phyloP scores from a whole-genome alignment of 2,797 vertebrate species.

The Buceros bicornis region DNA sequence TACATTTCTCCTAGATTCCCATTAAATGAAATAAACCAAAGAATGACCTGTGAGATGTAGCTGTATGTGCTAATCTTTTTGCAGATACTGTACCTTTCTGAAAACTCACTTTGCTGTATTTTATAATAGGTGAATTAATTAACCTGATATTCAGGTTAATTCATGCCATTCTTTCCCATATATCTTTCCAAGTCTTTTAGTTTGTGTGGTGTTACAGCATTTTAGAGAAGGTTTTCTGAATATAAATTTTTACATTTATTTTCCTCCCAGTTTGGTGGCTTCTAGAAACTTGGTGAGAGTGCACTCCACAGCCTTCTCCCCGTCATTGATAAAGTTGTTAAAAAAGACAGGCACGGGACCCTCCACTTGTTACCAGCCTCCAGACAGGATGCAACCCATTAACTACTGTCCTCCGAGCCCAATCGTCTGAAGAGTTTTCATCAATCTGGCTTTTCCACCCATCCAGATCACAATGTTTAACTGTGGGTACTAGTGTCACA shows the following conservation, averaged over 20 bases:
- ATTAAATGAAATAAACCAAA: background rate
- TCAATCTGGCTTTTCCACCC: background rate
- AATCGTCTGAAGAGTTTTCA: background rate
- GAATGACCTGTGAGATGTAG: background rate
- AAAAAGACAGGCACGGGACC: background rate
- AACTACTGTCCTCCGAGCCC: background rate
- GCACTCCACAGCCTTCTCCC: background rate
- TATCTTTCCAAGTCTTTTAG: background rate
- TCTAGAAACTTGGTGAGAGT: background rate
- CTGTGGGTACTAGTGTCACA: background rate
- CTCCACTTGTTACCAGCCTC: background rate
- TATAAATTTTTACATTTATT: conserved; percentile 2
- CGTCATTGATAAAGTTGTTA: background rate
- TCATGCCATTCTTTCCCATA: background rate
- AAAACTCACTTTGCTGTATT: background rate
- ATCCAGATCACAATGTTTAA: background rate
- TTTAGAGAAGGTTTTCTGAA: background rate
- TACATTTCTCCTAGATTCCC: background rate
- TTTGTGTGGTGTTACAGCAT: background rate
- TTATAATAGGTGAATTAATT: background rate
- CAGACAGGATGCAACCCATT: background rate
- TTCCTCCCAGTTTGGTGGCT: background rate
- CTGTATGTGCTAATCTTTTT: background rate
- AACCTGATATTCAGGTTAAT: conserved; percentile 15
- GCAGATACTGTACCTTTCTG: background rate